Evolutionary conservation across 2,113 vertebrate genomes (phyloP).

Genomic region (Actenoides lindsayi): DNA sequence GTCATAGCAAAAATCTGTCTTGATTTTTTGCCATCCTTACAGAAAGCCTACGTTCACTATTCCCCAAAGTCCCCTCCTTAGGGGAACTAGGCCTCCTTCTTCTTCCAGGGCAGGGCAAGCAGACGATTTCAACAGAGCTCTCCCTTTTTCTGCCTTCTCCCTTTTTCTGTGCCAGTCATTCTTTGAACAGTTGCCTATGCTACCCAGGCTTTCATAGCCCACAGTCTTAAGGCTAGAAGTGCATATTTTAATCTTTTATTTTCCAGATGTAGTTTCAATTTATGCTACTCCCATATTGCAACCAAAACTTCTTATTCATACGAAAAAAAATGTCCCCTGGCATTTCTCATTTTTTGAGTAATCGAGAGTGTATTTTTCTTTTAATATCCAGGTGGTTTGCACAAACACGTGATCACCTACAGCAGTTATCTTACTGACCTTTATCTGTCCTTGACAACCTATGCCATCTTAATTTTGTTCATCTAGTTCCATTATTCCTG

Average conservation of each 20-base stretch:
- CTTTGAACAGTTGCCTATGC: neutral
- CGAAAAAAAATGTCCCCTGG: neutral
- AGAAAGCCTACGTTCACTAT: neutral
- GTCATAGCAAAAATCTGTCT: neutral
- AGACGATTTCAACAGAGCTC: neutral
- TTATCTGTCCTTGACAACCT: neutral
- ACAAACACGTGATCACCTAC: neutral
- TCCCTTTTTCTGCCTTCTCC: neutral
- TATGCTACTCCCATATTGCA: neutral
- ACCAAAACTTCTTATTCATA: neutral
- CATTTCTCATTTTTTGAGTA: neutral
- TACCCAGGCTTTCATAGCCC: neutral
- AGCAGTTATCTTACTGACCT: neutral
- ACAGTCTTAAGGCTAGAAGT: neutral
- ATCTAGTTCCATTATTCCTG: neutral
- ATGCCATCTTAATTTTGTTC: neutral
- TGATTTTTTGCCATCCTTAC: neutral
- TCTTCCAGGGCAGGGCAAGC: neutral
- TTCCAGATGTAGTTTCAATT: neutral
- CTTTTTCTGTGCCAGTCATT: neutral
- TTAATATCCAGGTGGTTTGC: neutral
- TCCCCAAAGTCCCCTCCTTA: neutral
- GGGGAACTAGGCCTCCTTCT: neutral
- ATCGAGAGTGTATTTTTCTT: neutral
- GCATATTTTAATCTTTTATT: neutral